A percentile compares a stretch with the other conserved stretches of the same genome.
These are phyloP conservation scores for Philaenus spumarius DNA, from an alignment of 1,140 invertebrate genomes.

Conservation along the genomic window DNA sequence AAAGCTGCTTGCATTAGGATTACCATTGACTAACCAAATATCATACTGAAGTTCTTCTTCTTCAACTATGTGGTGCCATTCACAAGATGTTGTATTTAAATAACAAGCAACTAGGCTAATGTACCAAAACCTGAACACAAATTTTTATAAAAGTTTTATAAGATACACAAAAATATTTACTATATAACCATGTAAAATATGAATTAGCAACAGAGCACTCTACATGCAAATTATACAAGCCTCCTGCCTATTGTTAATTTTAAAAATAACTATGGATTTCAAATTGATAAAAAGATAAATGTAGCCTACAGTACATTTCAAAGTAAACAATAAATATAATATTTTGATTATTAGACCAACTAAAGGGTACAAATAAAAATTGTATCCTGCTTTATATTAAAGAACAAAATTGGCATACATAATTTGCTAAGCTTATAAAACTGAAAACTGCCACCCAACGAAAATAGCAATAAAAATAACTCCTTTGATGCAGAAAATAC, in stretches of 20 bases:
- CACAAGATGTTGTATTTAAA: constrained; percentile 65
- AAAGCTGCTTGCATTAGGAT: constrained; percentile 74
- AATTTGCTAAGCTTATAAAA: too few species aligned
- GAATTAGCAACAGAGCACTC: not conserved
- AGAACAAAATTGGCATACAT: too few species aligned
- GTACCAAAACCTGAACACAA: constrained; percentile 82
- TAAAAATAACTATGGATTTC: not conserved
- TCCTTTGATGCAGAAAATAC: too few species aligned
- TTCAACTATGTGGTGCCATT: constrained; percentile 69
- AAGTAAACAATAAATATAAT: too few species aligned
- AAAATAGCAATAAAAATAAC: too few species aligned
- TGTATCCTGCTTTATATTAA: too few species aligned
- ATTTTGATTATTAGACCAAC: too few species aligned
- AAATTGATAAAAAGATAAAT: not conserved
- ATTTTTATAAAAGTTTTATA: not conserved
- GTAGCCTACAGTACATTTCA: not conserved
- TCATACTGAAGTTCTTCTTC: constrained; percentile 69
- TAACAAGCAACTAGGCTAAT: constrained; percentile 89
- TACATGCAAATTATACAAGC: not conserved
- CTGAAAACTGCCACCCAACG: too few species aligned
- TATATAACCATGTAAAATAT: not conserved
- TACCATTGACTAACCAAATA: constrained; percentile 93
- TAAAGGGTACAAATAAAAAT: too few species aligned
- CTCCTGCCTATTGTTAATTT: not conserved
- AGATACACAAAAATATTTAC: not conserved